These are phyloP conservation scores for Agrypnia vestita DNA, from an alignment of 1,140 invertebrate species.

Conservation along the genomic window DNA sequence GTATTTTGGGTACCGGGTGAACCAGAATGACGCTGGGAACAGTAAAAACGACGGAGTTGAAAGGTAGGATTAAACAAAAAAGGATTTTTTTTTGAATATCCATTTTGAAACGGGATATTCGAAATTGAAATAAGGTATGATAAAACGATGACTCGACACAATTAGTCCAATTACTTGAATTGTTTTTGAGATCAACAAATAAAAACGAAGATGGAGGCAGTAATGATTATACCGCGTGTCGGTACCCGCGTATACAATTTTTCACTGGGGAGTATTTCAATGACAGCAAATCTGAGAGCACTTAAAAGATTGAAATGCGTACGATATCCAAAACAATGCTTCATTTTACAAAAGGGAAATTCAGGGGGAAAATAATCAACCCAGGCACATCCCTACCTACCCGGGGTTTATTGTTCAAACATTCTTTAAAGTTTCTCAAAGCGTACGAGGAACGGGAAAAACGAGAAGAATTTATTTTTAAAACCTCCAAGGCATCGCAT, in stretches of 20 bases:
- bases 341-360: constrained; percentile 9
- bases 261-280: constrained; percentile 21
- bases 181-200: too few species aligned
- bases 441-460: too few species aligned
- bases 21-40: background rate
- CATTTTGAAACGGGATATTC: too few species aligned
- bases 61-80: constrained; percentile 3
- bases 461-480: too few species aligned
- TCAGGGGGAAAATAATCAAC: constrained; percentile 14
- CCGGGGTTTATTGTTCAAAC: too few species aligned
- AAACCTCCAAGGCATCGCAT: too few species aligned
- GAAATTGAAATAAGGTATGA: too few species aligned
- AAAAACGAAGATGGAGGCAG: background rate
- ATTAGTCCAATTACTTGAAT: too few species aligned
- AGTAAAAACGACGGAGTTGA: background rate
- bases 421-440: too few species aligned
- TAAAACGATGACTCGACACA: too few species aligned
- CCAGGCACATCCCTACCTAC: background rate
- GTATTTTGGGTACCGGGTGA: background rate
- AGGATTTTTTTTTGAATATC: background rate
- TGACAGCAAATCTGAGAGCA: constrained; percentile 17
- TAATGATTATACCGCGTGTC: background rate
- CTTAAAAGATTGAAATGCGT: constrained; percentile 41
- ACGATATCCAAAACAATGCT: constrained; percentile 41
- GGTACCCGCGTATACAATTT: constrained; percentile 16